Evolutionary conservation across 2,113 vertebrate genomes (phyloP).

Genomic region (Labeo catla): DNA sequence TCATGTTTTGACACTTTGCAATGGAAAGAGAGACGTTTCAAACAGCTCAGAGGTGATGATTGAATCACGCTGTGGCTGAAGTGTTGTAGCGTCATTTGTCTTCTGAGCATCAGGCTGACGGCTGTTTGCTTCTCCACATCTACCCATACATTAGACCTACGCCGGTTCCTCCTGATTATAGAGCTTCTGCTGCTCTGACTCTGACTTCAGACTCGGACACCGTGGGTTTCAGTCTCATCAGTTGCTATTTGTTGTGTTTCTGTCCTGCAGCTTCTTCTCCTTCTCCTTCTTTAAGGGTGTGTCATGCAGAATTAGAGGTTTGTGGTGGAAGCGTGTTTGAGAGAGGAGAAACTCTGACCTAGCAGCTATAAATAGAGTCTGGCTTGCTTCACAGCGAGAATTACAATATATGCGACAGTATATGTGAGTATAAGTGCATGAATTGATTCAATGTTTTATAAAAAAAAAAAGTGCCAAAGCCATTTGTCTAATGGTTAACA

Average conservation of each 20-base stretch:
- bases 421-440: not conserved
- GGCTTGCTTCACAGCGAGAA: not conserved
- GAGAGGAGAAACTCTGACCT: conserved; percentile 31
- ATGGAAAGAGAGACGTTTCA: not conserved
- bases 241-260: not conserved
- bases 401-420: not conserved
- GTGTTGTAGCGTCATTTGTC: conserved; percentile 23
- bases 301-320: conserved; percentile 43
- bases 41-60: conserved; percentile 39
- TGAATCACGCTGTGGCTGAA: conserved; percentile 15
- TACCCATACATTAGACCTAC: conserved; percentile 5
- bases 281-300: conserved; percentile 30
- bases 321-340: conserved; percentile 31
- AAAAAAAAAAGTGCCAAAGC: not conserved
- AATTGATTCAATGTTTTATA: not conserved
- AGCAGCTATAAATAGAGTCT: conserved; percentile 25
- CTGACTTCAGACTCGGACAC: not conserved
- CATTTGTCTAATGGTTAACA: not conserved
- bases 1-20: conserved; percentile 25
- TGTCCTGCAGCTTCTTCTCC: not conserved
- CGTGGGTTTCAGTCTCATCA: not conserved
- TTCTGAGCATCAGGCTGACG: conserved; percentile 22
- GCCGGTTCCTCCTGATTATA: conserved; percentile 19
- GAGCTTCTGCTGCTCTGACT: conserved; percentile 17
- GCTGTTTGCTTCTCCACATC: not conserved